phyloP scores from a whole-genome alignment of 2,113 vertebrate species.

The Atlantisia rogersi region DNA sequence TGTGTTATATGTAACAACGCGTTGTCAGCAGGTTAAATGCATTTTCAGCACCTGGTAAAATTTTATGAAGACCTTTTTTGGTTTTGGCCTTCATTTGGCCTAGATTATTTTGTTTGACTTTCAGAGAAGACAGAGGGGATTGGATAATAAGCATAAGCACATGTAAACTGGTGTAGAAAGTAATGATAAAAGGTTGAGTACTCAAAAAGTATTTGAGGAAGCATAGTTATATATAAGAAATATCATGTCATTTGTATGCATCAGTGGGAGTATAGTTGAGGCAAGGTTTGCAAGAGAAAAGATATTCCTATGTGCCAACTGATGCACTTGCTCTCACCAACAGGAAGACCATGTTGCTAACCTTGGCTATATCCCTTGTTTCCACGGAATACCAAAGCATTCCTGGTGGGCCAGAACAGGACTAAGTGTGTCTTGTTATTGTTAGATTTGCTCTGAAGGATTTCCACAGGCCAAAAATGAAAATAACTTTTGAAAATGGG shows the following conservation, averaged over 20 bases:
- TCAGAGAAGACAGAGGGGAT: not conserved
- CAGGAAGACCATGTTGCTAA: not conserved
- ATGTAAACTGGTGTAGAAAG: not conserved
- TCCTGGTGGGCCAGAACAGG: not conserved
- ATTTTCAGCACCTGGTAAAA: not conserved
- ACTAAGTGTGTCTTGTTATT: not conserved
- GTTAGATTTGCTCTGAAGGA: not conserved
- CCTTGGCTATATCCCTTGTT: not conserved
- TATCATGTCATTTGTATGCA: not conserved
- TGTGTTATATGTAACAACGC: not conserved
- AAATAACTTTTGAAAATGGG: not conserved
- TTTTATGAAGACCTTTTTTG: not conserved
- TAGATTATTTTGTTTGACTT: not conserved
- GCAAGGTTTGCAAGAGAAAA: not conserved
- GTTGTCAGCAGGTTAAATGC: not conserved
- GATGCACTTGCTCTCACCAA: not conserved
- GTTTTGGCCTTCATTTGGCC: not conserved
- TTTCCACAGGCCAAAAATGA: not conserved
- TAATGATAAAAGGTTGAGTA: not conserved
- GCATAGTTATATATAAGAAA: not conserved
- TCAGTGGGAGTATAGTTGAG: not conserved
- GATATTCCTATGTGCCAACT: not conserved
- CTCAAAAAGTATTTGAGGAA: not conserved
- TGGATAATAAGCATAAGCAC: not conserved
- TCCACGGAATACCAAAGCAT: not conserved